These are phyloP conservation scores for Capromys pilorides DNA, from an alignment of 2,797 vertebrate species.

Conservation along the genomic window DNA sequence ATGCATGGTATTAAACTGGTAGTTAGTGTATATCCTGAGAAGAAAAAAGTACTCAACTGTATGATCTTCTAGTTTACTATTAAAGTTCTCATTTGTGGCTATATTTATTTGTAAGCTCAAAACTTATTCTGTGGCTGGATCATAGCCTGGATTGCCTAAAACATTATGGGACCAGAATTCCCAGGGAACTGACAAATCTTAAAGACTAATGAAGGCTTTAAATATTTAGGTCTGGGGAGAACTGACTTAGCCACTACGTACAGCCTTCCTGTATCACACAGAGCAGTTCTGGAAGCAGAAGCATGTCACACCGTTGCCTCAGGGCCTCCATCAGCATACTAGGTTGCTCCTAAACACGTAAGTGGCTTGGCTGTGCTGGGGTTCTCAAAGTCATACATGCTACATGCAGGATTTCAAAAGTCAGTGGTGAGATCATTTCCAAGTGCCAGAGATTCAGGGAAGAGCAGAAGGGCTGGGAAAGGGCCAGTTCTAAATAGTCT, in stretches of 20 bases:
- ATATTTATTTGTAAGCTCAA: conserved; percentile 81
- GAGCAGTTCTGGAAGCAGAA: neutral
- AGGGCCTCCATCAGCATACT: neutral
- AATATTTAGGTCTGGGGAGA: neutral
- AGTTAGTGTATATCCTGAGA: neutral
- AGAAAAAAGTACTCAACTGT: conserved; percentile 20
- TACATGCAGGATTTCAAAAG: neutral
- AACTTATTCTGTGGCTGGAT: conserved; percentile 79
- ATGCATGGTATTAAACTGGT: conserved; percentile 48
- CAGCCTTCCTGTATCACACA: neutral
- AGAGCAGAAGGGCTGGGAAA: neutral
- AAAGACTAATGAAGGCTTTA: neutral
- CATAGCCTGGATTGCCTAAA: conserved; percentile 79
- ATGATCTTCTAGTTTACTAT: conserved; percentile 79
- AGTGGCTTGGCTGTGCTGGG: neutral
- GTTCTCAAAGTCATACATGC: neutral
- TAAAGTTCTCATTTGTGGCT: conserved; percentile 73
- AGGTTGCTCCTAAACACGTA: neutral
- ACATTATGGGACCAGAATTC: conserved; percentile 77
- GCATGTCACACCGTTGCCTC: neutral
- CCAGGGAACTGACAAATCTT: conserved; percentile 52
- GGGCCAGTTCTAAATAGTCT: neutral
- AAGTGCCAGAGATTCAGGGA: neutral
- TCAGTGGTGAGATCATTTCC: neutral
- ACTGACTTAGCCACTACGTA: neutral